Conservation (phyloP, 2,797 vertebrate genomes). For the Poeciliopsis presidionis region DNA sequence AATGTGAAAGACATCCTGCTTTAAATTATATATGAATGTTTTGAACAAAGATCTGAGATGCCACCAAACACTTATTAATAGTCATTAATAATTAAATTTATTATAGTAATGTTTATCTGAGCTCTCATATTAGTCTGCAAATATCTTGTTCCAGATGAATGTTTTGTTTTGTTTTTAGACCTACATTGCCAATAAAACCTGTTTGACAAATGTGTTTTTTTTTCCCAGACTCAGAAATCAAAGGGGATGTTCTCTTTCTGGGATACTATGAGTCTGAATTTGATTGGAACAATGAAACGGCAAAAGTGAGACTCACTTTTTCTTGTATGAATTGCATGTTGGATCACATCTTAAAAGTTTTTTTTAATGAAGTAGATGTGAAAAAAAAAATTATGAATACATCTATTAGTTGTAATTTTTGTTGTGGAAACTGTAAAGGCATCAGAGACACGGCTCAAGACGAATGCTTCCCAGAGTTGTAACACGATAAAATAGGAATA, state of each 20-base stretch:
- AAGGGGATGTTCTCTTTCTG: conserved; percentile 90
- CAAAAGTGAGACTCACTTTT: conserved; percentile 83
- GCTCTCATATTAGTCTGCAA: background rate
- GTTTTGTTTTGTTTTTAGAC: background rate
- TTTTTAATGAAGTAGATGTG: background rate
- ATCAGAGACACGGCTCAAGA: background rate
- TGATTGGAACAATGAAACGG: conserved; percentile 91
- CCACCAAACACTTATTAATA: background rate
- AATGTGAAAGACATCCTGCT: background rate
- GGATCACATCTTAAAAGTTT: background rate
- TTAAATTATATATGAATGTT: background rate
- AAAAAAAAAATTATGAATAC: background rate
- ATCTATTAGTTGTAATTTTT: too few species aligned
- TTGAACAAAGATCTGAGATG: background rate
- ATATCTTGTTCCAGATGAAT: background rate
- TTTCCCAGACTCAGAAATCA: conserved; percentile 89
- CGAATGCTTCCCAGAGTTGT: background rate
- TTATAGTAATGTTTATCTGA: background rate
- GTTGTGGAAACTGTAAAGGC: too few species aligned
- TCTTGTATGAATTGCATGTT: background rate
- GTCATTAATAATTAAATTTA: background rate
- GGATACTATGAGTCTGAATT: conserved; percentile 93
- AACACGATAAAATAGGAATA: background rate
- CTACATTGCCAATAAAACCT: background rate
- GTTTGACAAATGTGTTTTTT: conserved; percentile 26